These are phyloP conservation scores for Tipula vernalis DNA, from an alignment of 2,888 invertebrate genomes.

Conservation along the genomic window DNA sequence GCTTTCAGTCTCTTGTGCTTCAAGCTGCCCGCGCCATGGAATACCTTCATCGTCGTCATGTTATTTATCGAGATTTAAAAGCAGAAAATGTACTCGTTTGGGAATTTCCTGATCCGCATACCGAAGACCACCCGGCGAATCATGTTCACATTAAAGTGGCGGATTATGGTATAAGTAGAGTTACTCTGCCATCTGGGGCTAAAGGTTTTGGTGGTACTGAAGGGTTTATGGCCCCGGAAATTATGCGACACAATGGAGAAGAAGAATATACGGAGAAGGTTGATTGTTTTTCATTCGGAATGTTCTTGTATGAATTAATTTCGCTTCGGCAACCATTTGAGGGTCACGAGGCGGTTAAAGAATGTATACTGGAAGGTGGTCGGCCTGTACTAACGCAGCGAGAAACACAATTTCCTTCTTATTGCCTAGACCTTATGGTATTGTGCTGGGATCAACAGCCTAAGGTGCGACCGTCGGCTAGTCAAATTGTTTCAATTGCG, in stretches of 20 bases:
- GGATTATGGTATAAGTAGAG: slow-evolving; percentile 89
- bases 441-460: slow-evolving; percentile 88
- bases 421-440: slow-evolving; percentile 88
- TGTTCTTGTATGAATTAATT: slow-evolving; percentile 93
- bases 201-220: slow-evolving; percentile 98
- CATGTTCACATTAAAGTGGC: slow-evolving; percentile 85
- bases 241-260: slow-evolving; percentile 95
- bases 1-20: slow-evolving; percentile 71
- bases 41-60: slow-evolving; percentile 84
- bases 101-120: slow-evolving; percentile 71
- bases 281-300: slow-evolving; percentile 97
- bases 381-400: slow-evolving; percentile 77
- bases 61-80: slow-evolving; percentile 71
- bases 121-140: slow-evolving; percentile 49
- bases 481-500: slow-evolving; percentile 84
- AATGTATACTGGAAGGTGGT: slow-evolving; percentile 90
- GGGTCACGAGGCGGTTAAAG: slow-evolving; percentile 92
- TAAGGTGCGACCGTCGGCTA: slow-evolving; percentile 79
- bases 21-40: slow-evolving; percentile 91
- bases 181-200: slow-evolving; percentile 79
- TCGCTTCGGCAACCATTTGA: slow-evolving; percentile 91
- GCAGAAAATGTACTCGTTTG: slow-evolving; percentile 98
- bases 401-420: slow-evolving; percentile 72
- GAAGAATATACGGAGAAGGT: slow-evolving; percentile 99
- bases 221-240: slow-evolving; percentile 99